Base-by-base conservation (phyloP, 2,113 vertebrate genomes). In the Globicephala melas region DNA sequence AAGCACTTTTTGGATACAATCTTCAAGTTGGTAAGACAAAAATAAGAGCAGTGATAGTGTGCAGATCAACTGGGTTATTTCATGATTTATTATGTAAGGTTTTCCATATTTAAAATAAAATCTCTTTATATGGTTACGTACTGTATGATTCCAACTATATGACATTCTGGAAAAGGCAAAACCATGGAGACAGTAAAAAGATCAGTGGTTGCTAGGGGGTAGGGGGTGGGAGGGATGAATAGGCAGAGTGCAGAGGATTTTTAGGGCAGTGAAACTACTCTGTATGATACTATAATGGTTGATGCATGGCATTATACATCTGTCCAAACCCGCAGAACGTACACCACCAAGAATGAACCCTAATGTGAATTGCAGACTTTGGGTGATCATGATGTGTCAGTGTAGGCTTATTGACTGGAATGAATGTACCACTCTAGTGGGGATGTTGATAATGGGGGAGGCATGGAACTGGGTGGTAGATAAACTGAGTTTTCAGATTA, bases 111-210 rank as follows among this genome's bases (percentile, higher is more conserved):
- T 81, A 83, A 90, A 93, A 91, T 31, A 87, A 73, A 71, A 53
- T 62, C 71, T 96, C 79, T 95, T 76, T 68, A 76, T 53, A 68
- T 60, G 94, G 89, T 65, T 71, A 53, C 55, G 87, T 70, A 79
- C 77, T 44, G 74, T 80, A 70, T n/a, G 65, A 81, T 92, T 73
- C 90, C 67, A 88, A 82, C 95, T 88, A 65, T 74, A 53, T 82
- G 83, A 82, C 94, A 92, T 79, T 92, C 89, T 95, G 74, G 74
- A 36, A 47, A 95, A 95, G 94, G 89, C 89, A 92, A 73, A 73
- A 88, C 83, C 94, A 67, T 95, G 83, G 83, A 85, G 74, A 92
- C 94, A 44, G 82, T 79, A 18, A 81, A 87, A 81, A 73, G 65
- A 81, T 71, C 44, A 44, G 74, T 58, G 82, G 94, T 74, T 95